Evolutionary conservation across 2,888 invertebrate species (phyloP).

Genomic region (Nomada flava): DNA sequence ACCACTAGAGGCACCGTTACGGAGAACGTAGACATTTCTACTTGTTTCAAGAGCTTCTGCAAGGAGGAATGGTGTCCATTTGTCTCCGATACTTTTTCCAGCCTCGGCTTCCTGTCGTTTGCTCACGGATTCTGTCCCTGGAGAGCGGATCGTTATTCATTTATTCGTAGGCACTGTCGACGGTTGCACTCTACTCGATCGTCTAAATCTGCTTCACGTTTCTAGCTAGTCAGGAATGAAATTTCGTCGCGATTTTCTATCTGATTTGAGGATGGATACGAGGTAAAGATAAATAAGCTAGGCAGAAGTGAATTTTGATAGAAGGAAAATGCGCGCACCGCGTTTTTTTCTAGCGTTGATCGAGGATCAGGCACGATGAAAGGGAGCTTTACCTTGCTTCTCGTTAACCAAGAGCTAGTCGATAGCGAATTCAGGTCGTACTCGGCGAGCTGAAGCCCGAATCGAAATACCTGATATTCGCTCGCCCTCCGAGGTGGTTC

Average conservation of each 20-base stretch:
- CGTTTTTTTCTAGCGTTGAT: slow-evolving; percentile 37
- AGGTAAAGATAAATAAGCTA: slow-evolving; percentile 4
- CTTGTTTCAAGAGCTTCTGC: slow-evolving; percentile 13
- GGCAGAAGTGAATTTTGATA: neutral
- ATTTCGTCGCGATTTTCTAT: neutral
- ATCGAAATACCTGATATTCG: slow-evolving; percentile 68
- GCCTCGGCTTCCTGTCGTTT: neutral
- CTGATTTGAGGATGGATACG: neutral
- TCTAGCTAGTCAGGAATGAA: too few species aligned
- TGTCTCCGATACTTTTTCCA: neutral
- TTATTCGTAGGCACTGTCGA: neutral
- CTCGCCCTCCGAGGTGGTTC: slow-evolving; percentile 53
- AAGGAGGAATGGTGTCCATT: slow-evolving; percentile 15
- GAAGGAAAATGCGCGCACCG: neutral
- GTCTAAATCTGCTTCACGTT: neutral
- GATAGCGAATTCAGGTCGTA: slow-evolving; percentile 60
- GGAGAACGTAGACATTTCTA: neutral
- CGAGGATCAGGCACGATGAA: slow-evolving; percentile 37
- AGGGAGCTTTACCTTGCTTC: slow-evolving; percentile 51
- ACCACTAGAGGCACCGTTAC: neutral
- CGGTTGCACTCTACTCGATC: neutral
- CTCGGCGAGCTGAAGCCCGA: slow-evolving; percentile 54
- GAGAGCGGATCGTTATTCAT: neutral
- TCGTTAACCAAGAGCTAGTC: slow-evolving; percentile 53
- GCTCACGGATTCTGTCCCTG: neutral